These are phyloP conservation scores for Teleogryllus oceanicus DNA, from an alignment of 2,888 invertebrate species.

Conservation along the genomic window DNA sequence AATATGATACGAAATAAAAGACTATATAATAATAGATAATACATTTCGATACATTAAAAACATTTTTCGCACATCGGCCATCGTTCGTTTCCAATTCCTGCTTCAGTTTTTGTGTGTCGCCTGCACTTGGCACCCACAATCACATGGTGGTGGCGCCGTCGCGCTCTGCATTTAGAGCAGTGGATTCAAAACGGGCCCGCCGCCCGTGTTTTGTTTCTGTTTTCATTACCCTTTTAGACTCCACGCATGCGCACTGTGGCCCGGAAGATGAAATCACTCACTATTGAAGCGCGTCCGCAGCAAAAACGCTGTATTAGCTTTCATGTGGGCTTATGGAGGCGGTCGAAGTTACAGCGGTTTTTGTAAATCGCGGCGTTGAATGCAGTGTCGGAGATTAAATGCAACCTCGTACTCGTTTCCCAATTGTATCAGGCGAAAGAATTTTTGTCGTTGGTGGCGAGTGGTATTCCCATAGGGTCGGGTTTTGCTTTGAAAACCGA, in stretches of 20 bases:
- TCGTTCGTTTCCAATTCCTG: too few species aligned
- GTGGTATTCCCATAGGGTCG: too few species aligned
- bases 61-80: too few species aligned
- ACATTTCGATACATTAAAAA: too few species aligned
- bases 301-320: neutral
- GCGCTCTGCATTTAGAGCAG: too few species aligned
- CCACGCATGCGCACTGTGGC: neutral
- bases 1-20: too few species aligned
- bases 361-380: neutral
- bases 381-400: neutral
- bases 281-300: neutral
- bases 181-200: neutral
- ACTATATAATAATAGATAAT: too few species aligned
- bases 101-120: too few species aligned
- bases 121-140: too few species aligned
- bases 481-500: too few species aligned
- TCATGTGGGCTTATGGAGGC: neutral
- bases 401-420: neutral
- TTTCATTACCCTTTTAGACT: neutral
- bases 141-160: too few species aligned
- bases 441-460: neutral
- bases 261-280: slow-evolving; percentile 18
- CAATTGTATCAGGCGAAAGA: neutral
- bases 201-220: neutral
- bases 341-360: neutral